Evolutionary conservation across 2,888 invertebrate genomes (phyloP), one percentile per base, ranked within the genome.

Genomic region (Nebria brevicollis): DNA sequence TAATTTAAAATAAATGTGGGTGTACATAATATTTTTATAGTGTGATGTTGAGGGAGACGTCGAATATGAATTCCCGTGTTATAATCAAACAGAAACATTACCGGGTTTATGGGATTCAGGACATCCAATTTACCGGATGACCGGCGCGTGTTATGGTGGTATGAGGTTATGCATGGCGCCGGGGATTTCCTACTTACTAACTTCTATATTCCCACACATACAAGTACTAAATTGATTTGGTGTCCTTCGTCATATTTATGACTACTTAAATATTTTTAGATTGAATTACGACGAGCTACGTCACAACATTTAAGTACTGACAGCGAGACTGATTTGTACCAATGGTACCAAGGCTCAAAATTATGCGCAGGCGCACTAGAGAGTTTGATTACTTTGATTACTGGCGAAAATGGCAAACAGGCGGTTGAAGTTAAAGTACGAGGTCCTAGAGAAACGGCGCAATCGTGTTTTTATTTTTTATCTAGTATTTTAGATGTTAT

Each of bases 11-110:
- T 26, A 42, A 65, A n/a, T 73, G 10, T 73, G 43, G 43, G 15
- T 73, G 1, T 66, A 66, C 15, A 13, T n/a, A 43, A 43, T n/a
- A 20, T 25, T 8, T 43, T 88, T 88, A 81, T 88, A 93, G 91
- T 94, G 93, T 87, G 94, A 94, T 85, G 92, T 92, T 54, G 94
- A 94, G 82, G 94, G 92, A 2, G 94, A 94, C 85, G 89, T 93
- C 13, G 94, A 94, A 85, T 95, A 93, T 87, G 95, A 95, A 88
- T 94, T 95, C 86, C 94, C 95, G 0, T 93, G 94, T 85, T 93
- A 94, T 86, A 93, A 93, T 86, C 90, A 93, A 83, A 91, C 92
- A 4, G 94, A 94, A 87, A 92, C 93, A 4, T 87, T 94, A 26
- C 91, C 91, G 43, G 93, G 93, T n/a, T 88, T 94, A 42, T 94